Percentiles rank a stretch among this genome's conserved stretches.
phyloP scores from a whole-genome alignment of 2,797 vertebrate species.

The Sebastes reedi region DNA sequence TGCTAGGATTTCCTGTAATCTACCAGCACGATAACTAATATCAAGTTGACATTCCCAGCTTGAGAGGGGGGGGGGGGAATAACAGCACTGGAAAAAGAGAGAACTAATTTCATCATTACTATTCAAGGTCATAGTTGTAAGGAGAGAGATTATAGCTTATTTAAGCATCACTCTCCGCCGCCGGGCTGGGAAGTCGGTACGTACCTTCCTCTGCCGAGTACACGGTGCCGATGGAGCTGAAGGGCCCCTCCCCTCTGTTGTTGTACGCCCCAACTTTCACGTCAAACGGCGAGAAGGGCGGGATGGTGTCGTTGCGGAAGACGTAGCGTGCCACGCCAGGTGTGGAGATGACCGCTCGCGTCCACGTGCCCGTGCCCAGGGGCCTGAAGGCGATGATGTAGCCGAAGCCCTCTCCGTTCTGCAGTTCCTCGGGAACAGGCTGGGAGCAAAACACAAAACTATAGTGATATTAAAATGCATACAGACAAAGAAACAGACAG shows the following conservation, averaged over 20 bases:
- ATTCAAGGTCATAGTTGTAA: conserved; percentile 74
- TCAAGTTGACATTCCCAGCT: conserved; percentile 75
- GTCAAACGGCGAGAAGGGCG: conserved; percentile 91
- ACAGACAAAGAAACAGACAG: conserved; percentile 78
- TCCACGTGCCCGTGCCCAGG: conserved; percentile 87
- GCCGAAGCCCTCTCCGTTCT: conserved; percentile 94
- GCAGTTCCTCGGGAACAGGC: conserved; percentile 94
- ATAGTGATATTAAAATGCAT: conserved; percentile 90
- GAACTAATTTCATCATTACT: conserved; percentile 65
- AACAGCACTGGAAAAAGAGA: conserved; percentile 50
- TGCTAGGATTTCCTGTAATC: conserved; percentile 83
- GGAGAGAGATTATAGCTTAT: conserved; percentile 49
- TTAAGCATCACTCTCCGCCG: conserved; percentile 27
- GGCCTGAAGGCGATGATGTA: conserved; percentile 95
- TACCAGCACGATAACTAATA: conserved; percentile 82
- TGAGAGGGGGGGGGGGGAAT: conserved; percentile 51
- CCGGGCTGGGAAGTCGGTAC: background rate
- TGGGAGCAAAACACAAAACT: conserved; percentile 87
- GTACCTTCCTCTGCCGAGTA: conserved; percentile 96
- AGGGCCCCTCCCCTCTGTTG: conserved; percentile 94
- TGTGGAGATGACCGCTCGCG: conserved; percentile 89
- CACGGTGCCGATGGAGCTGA: conserved; percentile 88
- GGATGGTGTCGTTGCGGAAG: conserved; percentile 92
- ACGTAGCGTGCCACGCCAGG: conserved; percentile 85
- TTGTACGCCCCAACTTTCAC: conserved; percentile 95